Percentiles rank a stretch among this genome's conserved stretches.
phyloP scores from a whole-genome alignment of 2,113 vertebrate species.

The Desmodus rotundus region DNA sequence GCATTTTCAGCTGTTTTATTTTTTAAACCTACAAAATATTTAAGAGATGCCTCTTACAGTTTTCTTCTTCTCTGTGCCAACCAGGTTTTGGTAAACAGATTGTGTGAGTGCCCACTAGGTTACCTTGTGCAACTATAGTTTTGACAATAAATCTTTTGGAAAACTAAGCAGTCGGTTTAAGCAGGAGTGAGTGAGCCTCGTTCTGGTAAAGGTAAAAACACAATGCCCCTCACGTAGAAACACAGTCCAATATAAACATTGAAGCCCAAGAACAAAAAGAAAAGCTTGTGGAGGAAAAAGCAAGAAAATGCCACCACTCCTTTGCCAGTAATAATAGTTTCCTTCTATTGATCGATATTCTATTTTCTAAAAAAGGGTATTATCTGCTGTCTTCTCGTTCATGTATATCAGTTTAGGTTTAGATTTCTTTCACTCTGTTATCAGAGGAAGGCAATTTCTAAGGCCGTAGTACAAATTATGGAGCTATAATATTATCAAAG shows the following conservation, averaged over 20 bases:
- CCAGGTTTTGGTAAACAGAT: neutral
- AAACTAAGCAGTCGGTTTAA: neutral
- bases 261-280: neutral
- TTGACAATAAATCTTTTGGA: neutral
- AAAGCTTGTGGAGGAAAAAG: neutral
- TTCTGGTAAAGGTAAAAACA: neutral
- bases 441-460: neutral
- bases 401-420: neutral
- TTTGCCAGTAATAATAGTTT: neutral
- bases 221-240: neutral
- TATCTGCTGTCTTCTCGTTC: neutral
- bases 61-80: neutral
- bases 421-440: neutral
- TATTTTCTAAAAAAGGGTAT: neutral
- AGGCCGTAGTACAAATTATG: neutral
- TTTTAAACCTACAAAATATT: neutral
- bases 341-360: neutral
- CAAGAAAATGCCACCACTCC: neutral
- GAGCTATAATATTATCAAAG: neutral
- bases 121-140: neutral
- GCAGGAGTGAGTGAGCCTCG: neutral
- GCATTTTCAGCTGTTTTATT: neutral
- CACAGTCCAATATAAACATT: neutral
- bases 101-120: neutral
- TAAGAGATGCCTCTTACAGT: neutral